Conservation (phyloP, 2,113 vertebrate species). For the Raja brachyura region DNA sequence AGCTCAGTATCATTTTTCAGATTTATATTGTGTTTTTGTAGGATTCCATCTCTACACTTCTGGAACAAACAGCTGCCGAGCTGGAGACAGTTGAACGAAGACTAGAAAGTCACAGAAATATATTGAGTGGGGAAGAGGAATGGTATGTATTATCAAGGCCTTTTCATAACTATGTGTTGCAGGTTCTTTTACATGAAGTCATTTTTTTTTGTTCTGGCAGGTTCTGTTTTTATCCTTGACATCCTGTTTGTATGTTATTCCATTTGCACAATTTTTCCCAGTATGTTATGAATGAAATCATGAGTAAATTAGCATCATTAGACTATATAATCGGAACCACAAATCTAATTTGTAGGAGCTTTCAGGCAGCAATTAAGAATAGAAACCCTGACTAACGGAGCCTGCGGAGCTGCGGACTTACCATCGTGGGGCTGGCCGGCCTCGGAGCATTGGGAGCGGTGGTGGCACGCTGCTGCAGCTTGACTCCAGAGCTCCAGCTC, state of each 20-base stretch:
- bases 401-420: no score
- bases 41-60: constrained; percentile 61
- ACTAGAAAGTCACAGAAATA: constrained; percentile 52
- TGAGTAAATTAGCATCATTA: background rate
- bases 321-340: background rate
- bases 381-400: background rate
- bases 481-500: no score
- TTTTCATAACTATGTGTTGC: background rate
- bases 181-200: background rate
- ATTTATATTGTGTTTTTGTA: constrained; percentile 46
- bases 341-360: background rate
- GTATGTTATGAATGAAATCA: background rate
- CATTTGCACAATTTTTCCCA: background rate
- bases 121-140: constrained; percentile 54
- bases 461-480: no score
- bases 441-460: no score
- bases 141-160: constrained; percentile 57
- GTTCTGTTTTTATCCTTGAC: background rate
- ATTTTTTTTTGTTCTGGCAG: background rate
- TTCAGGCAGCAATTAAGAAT: background rate
- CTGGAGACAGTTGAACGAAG: constrained; percentile 60
- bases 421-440: no score
- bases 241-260: background rate
- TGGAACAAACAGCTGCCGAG: constrained; percentile 66
- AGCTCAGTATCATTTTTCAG: background rate